Base-by-base conservation (phyloP, 2,797 vertebrate species). In the Microctenopoma steveboyesi region DNA sequence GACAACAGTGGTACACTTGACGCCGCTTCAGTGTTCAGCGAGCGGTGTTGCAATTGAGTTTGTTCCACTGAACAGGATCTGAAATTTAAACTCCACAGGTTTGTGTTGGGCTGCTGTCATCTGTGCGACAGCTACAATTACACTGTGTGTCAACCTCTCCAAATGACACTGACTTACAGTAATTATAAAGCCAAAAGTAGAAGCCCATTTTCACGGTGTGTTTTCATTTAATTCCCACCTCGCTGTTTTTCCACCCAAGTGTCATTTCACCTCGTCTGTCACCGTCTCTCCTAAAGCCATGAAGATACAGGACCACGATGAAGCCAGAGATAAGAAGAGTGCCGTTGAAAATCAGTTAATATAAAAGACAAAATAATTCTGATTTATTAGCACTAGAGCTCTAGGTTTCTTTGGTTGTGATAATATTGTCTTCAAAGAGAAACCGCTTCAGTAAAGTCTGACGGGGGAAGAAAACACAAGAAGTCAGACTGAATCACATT, bases 1-100 rank as follows among this genome's bases (percentile, higher is more conserved):
- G 81, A 89, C 85, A 86, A 88, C 91, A 75, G 76, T 49, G 75
- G 69, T 70, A 66, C 80, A 78, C 87, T 86, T 81, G 84, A 89
- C 79, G 86, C 88, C 87, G 88, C 87, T 92, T 84, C 90, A 91
- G 74, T 91, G 90, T 72, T 88, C 90, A 88, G 70, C 76, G 84
- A 85, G 80, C 82, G 78, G 81, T 81, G 88, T 86, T 86, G 78
- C 85, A 90, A 92, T 91, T 81, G 84, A 85, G 89, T 92, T 92
- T 90, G 90, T 92, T 92, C 88, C 85, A 86, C 86, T 71, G 83
- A 85, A 79, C 85, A 88, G 85, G 79, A 86, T 86, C 81, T 80
- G 72, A 83, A 82, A 87, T 88, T 85, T 61, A 72, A 83, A 87
- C 79, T 82, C 64, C 57, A 64, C 83, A 87, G 83, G 85, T 90